Evolutionary conservation across 2,113 vertebrate genomes (phyloP).

Genomic region (Pituophis catenifer): DNA sequence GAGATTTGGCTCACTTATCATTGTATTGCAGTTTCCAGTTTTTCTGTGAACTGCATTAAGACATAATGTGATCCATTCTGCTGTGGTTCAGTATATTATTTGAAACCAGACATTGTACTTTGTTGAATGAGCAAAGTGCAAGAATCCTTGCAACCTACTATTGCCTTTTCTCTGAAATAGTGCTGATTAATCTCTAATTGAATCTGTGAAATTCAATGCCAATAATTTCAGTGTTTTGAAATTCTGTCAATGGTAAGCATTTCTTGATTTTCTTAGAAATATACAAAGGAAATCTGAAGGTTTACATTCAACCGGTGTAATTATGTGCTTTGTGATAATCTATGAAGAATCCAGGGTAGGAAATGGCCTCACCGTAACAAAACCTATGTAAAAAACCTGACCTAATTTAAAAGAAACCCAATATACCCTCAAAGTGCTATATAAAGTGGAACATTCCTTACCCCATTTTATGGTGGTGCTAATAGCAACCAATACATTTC

Average conservation of each 20-base stretch:
- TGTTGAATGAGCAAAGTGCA: not conserved
- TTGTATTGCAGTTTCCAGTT: not conserved
- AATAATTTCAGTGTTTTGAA: fast-evolving
- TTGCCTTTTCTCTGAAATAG: not conserved
- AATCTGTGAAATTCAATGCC: fast-evolving
- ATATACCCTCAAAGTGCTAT: not conserved
- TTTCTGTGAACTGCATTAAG: fast-evolving
- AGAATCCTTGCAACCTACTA: not conserved
- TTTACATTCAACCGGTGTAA: not conserved
- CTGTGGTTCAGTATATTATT: not conserved
- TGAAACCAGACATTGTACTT: not conserved
- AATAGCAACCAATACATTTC: not conserved
- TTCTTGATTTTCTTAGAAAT: not conserved
- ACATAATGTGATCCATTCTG: not conserved
- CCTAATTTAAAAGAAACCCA: not conserved
- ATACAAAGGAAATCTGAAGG: fast-evolving
- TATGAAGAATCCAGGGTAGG: not conserved
- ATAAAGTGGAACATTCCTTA: not conserved
- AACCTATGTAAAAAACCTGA: not conserved
- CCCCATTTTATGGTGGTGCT: not conserved
- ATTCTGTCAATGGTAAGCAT: fast-evolving
- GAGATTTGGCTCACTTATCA: slow-evolving; percentile 5
- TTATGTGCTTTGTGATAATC: not conserved
- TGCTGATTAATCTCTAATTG: not conserved
- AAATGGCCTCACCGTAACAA: not conserved